Evolutionary conservation across 2,797 vertebrate genomes (phyloP), one percentile per base, ranked within the genome.

Genomic region (Rhodeus uyekii): DNA sequence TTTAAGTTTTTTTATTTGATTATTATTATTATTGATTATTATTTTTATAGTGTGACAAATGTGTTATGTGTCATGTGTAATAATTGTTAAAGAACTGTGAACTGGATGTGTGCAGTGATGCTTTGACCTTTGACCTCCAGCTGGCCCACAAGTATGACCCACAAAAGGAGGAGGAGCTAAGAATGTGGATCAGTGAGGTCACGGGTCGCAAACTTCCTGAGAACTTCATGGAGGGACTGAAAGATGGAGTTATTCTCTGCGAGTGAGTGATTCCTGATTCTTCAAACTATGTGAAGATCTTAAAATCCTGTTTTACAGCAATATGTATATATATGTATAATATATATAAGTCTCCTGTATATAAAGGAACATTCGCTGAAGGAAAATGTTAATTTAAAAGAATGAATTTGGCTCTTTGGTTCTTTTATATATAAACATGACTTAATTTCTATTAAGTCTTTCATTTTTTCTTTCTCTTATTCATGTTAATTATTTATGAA

Each of bases 171-270:
- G 96, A 96, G 46, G 96, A 96, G 87, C 93, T 98, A 42, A 91
- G 95, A 5, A 84, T 95, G 77, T 99, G 97, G 97, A 97, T 99
- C 3, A 92, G 96, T 87, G 95, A 95, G 1, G 93, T 96, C 81
- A 97, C 96, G 0, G 95, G 96, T 1, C 94, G 92, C 78, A 93
- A 84, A 83, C 91, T 98, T 0, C 96, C 95, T 1, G 95, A 95
- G 48, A 92, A 88, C 89, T 98, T 99, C 92, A 98, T 98, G 97
- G 97, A 98, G 0, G 94, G 95, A 3, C 93, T 99, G 86, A 98
- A 98, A 88, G 94, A 98, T 0, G 97, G 97, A 16, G 94, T 96
- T 87, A 88, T 97, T 85, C 88, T 99, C 63, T 98, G 97, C 97
- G 96, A 97, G 97, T 99, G 91, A 93, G 97, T 93, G 71, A 24